These are phyloP conservation scores for Salvelinus sp. DNA, from an alignment of 2,113 vertebrate genomes.

Conservation along the genomic window DNA sequence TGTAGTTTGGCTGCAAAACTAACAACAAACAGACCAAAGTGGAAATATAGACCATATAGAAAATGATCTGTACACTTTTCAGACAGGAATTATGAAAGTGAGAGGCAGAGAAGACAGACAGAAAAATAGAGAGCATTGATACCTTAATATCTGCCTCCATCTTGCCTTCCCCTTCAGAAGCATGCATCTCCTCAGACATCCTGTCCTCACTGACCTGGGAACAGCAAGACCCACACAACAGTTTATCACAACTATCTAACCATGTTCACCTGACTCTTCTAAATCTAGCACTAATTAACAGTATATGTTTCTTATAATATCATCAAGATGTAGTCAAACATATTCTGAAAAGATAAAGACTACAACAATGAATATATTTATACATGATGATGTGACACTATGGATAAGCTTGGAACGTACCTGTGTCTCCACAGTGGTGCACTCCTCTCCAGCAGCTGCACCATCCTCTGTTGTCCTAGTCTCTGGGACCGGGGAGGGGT, in stretches of 20 bases:
- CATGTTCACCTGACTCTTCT: no score
- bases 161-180: slow-evolving; percentile 38
- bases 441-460: not conserved
- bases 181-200: slow-evolving; percentile 12
- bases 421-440: slow-evolving; percentile 20
- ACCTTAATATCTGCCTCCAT: slow-evolving; percentile 41
- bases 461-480: not conserved
- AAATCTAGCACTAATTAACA: no score
- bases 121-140: not conserved
- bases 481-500: not conserved
- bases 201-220: slow-evolving; percentile 7
- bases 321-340: no score
- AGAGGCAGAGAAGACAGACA: not conserved
- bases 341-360: no score
- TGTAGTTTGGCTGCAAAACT: no score
- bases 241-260: not conserved
- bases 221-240: slow-evolving; percentile 2
- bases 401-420: not conserved
- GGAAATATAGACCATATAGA: no score
- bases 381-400: not conserved
- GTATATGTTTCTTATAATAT: no score
- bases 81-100: no score
- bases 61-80: no score
- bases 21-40: no score
- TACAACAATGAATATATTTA: no score